phyloP scores from a whole-genome alignment of 1,140 invertebrate genomes.

The Heliconius hermathena region DNA sequence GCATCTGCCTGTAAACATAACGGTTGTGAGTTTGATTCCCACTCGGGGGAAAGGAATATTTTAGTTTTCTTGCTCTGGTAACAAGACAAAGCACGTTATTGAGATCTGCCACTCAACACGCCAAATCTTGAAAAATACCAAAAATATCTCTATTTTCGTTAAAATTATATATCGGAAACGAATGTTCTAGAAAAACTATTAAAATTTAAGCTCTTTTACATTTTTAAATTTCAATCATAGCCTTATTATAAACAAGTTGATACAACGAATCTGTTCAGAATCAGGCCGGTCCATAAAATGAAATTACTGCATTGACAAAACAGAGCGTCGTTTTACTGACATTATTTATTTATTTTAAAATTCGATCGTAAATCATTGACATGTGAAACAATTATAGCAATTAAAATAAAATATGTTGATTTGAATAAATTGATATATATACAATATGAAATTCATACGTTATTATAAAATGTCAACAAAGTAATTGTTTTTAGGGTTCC shows the following conservation, averaged over 20 bases:
- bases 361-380: not conserved
- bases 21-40: not conserved
- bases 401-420: not conserved
- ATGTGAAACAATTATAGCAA: not conserved
- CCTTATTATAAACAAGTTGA: not conserved
- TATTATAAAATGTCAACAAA: not conserved
- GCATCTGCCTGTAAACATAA: not conserved
- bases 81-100: not conserved
- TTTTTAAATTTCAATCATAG: not conserved
- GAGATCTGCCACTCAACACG: not conserved
- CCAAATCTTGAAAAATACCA: not conserved
- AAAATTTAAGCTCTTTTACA: not conserved
- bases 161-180: no score
- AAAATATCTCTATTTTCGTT: no score
- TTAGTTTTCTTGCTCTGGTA: not conserved
- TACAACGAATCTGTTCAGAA: slow-evolving; percentile 6
- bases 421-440: no score
- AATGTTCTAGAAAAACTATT: not conserved
- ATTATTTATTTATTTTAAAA: slow-evolving; percentile 4
- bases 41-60: not conserved
- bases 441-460: no score
- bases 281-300: not conserved
- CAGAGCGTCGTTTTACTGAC: not conserved
- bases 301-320: not conserved
- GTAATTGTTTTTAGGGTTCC: not conserved